These are phyloP conservation scores for Notolabrus celidotus DNA, from an alignment of 2,797 vertebrate species.

Conservation along the genomic window DNA sequence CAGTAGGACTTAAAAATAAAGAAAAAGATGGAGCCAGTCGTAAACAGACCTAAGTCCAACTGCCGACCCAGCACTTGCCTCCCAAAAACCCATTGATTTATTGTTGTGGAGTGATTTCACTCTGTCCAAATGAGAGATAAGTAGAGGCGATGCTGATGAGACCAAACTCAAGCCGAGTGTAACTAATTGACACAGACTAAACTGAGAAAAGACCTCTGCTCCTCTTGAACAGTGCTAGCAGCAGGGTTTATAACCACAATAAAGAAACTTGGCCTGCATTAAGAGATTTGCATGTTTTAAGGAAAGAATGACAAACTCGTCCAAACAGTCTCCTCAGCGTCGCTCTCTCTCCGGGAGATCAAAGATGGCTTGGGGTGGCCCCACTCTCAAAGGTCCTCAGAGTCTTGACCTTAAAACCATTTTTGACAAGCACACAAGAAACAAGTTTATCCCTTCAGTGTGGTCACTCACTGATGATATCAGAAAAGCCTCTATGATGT, in stretches of 20 bases:
- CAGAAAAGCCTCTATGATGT: conserved; percentile 19
- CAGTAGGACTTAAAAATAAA: neutral
- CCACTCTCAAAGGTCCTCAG: conserved; percentile 46
- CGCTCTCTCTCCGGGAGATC: conserved; percentile 44
- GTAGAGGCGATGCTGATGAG: conserved; percentile 41
- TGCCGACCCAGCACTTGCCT: conserved; percentile 20
- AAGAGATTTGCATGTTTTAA: conserved; percentile 75
- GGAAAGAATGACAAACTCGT: conserved; percentile 43
- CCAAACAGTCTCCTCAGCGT: conserved; percentile 29
- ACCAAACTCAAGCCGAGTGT: conserved; percentile 47
- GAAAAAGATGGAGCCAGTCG: neutral
- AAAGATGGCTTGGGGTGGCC: conserved; percentile 70
- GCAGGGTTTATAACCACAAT: conserved; percentile 11
- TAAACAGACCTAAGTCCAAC: conserved; percentile 53
- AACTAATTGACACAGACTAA: conserved; percentile 42
- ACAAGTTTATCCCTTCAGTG: conserved; percentile 55
- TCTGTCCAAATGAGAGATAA: conserved; percentile 54
- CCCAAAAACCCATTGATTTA: conserved; percentile 53
- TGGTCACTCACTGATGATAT: conserved; percentile 36
- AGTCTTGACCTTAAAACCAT: conserved; percentile 61
- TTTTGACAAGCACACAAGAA: conserved; percentile 66
- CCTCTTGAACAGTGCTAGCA: conserved; percentile 2
- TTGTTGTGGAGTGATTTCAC: conserved; percentile 59
- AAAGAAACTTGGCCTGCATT: conserved; percentile 29
- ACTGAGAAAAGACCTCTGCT: conserved; percentile 40